Evolutionary conservation across 2,888 invertebrate genomes (phyloP).

Genomic region (Drosophila stalkeri): DNA sequence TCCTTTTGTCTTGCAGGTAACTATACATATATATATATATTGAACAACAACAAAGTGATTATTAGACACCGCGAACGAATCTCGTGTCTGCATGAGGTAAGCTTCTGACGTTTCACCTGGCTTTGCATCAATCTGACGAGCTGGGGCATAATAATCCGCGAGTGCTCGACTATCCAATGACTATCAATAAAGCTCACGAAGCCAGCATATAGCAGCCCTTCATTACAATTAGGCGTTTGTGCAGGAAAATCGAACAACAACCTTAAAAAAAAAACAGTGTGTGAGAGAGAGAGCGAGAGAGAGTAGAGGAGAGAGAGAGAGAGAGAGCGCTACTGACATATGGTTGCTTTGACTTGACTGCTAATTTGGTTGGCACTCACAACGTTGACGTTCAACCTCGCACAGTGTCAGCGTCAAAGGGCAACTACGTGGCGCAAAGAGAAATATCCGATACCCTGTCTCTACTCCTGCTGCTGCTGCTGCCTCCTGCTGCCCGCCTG

Average conservation of each 20-base stretch:
- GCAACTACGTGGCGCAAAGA: constrained; percentile 7
- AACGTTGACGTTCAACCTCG: constrained; percentile 12
- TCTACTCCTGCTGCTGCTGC: not conserved
- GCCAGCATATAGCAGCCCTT: constrained; percentile 12
- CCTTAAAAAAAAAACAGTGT: not conserved
- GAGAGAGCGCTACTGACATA: not conserved
- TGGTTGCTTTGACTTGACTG: constrained; percentile 24
- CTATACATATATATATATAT: not conserved
- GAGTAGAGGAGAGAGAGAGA: not conserved
- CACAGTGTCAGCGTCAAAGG: constrained; percentile 14
- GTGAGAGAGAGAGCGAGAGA: not conserved
- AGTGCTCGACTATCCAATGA: constrained; percentile 8
- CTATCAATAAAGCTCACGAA: constrained; percentile 28
- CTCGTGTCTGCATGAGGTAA: constrained; percentile 18
- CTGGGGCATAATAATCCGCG: not conserved
- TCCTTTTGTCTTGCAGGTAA: constrained; percentile 58
- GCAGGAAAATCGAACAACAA: constrained; percentile 11
- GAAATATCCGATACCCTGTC: not conserved
- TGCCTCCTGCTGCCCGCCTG: not conserved
- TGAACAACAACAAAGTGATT: not conserved
- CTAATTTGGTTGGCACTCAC: constrained; percentile 28
- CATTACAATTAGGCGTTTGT: constrained; percentile 35
- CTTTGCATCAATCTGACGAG: constrained; percentile 12
- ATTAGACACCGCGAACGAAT: not conserved
- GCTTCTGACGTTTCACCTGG: constrained; percentile 7